Percentiles rank a stretch among this genome's conserved stretches.
phyloP scores from a whole-genome alignment of 2,888 invertebrate species.

The Oscheius myriophilus region DNA sequence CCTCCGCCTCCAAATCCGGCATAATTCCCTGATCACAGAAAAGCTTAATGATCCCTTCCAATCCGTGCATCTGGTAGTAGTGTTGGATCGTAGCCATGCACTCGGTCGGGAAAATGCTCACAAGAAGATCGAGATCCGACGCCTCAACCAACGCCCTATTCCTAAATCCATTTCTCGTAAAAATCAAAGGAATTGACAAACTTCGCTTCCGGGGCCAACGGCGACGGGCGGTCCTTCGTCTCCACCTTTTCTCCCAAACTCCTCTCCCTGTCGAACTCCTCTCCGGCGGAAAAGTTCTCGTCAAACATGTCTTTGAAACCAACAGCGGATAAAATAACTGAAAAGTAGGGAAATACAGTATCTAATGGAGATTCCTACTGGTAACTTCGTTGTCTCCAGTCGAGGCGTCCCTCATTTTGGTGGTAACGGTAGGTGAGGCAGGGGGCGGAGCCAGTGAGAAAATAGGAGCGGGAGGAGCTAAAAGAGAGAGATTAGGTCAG shows the following conservation, averaged over 20 bases:
- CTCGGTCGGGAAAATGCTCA: conserved; percentile 18
- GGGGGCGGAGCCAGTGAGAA: neutral
- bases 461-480: neutral
- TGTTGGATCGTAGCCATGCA: conserved; percentile 10
- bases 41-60: neutral
- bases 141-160: neutral
- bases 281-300: conserved; percentile 5
- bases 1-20: conserved; percentile 6
- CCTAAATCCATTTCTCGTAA: neutral
- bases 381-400: conserved; percentile 7
- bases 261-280: neutral
- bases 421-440: neutral
- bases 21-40: neutral
- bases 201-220: neutral
- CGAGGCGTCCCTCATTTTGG: neutral
- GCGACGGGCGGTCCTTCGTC: conserved; percentile 5
- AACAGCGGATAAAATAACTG: conserved; percentile 4
- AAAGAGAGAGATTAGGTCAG: neutral
- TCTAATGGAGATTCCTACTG: neutral
- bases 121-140: conserved; percentile 11
- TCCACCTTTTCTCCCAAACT: neutral
- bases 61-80: conserved; percentile 7
- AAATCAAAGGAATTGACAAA: neutral
- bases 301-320: conserved; percentile 6
- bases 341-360: conserved; percentile 1